A percentile compares a stretch with the other conserved stretches of the same genome.
These are phyloP conservation scores for Virgularia gustaviana DNA, from an alignment of 92 coral and sea anemone species.

Conservation along the genomic window DNA sequence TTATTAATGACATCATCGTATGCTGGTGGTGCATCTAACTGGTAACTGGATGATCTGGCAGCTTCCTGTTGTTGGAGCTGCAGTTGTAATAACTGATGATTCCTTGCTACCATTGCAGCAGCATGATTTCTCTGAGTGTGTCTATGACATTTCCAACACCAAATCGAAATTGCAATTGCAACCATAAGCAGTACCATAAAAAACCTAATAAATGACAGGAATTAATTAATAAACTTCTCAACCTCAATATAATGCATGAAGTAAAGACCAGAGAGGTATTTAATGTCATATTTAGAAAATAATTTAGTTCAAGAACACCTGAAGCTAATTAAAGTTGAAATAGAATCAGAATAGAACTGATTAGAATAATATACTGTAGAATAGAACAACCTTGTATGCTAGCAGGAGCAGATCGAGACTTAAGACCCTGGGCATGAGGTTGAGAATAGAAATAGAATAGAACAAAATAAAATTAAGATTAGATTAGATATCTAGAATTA, in stretches of 20 bases:
- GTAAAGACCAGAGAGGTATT: too few relatives aligned
- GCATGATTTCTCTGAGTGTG: background rate
- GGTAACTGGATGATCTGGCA: conserved; percentile 6
- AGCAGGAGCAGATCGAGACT: too few relatives aligned
- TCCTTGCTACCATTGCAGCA: background rate
- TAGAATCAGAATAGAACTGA: too few relatives aligned
- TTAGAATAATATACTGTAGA: too few relatives aligned
- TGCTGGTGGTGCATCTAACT: conserved; percentile 24
- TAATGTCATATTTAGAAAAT: too few relatives aligned
- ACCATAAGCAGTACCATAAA: background rate
- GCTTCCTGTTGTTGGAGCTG: background rate
- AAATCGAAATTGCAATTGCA: conserved; percentile 8
- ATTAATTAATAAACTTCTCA: background rate
- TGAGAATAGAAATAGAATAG: too few relatives aligned
- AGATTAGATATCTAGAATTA: too few relatives aligned
- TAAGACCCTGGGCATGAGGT: too few relatives aligned
- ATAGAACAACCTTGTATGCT: too few relatives aligned
- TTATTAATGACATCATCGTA: conserved; percentile 28
- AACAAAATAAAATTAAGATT: too few relatives aligned
- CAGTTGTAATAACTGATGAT: background rate
- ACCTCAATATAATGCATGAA: background rate
- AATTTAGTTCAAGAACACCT: too few relatives aligned
- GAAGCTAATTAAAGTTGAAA: too few relatives aligned
- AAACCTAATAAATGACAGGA: background rate
- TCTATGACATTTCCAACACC: conserved; percentile 25